Evolutionary conservation across 53 echinoderm and acorn worm species (phyloP).

Genomic region (Pentamera pediparva): DNA sequence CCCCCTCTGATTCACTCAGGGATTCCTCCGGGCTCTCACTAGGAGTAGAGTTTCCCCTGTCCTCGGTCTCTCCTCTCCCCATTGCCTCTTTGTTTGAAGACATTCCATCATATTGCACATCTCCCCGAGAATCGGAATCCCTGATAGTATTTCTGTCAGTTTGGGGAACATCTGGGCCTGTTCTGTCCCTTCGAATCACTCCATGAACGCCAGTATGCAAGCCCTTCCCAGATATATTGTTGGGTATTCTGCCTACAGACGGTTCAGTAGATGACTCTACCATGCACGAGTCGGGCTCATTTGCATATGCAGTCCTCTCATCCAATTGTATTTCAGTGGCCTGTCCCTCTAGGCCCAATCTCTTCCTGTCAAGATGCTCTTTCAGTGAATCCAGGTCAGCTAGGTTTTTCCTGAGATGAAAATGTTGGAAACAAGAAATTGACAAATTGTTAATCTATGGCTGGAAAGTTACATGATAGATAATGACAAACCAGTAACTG

Average conservation of each 20-base stretch:
- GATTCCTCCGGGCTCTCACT: conserved; percentile 4
- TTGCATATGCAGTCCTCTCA: no score
- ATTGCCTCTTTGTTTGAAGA: neutral
- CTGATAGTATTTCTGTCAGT: no score
- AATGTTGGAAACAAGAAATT: no score
- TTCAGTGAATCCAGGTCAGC: conserved; percentile 73
- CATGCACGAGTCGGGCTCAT: no score
- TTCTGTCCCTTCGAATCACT: no score
- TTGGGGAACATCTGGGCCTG: no score
- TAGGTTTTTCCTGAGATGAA: conserved; percentile 61
- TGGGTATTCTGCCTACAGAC: no score
- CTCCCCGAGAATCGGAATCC: no score
- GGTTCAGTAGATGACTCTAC: no score
- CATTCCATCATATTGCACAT: conserved; percentile 23
- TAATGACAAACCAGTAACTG: neutral
- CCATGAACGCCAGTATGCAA: no score
- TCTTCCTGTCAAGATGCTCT: conserved; percentile 58
- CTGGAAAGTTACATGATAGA: neutral
- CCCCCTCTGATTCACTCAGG: conserved; percentile 11
- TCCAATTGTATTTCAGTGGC: no score
- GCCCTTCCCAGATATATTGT: no score
- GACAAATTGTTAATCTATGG: neutral
- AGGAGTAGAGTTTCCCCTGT: neutral
- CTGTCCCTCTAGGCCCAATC: conserved; percentile 11
- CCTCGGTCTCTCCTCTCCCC: conserved; percentile 21